Evolutionary conservation across 2,113 vertebrate genomes (phyloP).

Genomic region (Thermophis baileyi): DNA sequence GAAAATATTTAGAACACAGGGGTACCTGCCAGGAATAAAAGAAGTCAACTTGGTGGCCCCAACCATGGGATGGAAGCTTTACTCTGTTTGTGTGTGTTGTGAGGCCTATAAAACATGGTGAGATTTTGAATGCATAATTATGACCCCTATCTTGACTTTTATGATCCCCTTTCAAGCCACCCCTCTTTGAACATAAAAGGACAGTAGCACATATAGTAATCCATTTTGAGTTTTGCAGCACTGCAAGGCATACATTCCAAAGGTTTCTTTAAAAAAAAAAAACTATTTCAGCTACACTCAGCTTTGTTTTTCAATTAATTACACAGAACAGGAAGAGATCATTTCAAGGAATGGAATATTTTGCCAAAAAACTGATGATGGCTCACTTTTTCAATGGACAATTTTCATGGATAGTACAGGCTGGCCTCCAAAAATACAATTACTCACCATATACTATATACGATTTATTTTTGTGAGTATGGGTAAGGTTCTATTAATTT

Average conservation of each 20-base stretch:
- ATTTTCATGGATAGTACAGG: background rate
- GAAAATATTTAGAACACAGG: background rate
- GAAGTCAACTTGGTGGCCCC: background rate
- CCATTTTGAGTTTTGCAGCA: background rate
- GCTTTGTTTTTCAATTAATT: background rate
- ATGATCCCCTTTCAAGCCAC: background rate
- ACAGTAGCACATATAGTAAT: background rate
- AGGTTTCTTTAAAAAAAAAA: background rate
- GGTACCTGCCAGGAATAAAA: background rate
- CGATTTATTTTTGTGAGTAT: slow-evolving; percentile 9
- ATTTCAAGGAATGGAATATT: background rate
- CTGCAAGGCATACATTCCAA: background rate
- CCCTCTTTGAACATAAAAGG: background rate
- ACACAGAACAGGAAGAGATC: background rate
- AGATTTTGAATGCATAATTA: background rate
- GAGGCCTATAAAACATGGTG: background rate
- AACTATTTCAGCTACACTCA: background rate
- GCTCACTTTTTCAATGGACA: background rate
- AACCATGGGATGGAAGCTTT: background rate
- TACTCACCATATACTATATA: background rate
- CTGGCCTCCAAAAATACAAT: background rate
- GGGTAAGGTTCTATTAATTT: background rate
- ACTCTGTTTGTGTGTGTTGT: background rate
- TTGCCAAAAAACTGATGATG: background rate
- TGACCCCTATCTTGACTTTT: background rate